Evolutionary conservation across 2,888 invertebrate species (phyloP).

Genomic region (Pseudococcus longispinus): DNA sequence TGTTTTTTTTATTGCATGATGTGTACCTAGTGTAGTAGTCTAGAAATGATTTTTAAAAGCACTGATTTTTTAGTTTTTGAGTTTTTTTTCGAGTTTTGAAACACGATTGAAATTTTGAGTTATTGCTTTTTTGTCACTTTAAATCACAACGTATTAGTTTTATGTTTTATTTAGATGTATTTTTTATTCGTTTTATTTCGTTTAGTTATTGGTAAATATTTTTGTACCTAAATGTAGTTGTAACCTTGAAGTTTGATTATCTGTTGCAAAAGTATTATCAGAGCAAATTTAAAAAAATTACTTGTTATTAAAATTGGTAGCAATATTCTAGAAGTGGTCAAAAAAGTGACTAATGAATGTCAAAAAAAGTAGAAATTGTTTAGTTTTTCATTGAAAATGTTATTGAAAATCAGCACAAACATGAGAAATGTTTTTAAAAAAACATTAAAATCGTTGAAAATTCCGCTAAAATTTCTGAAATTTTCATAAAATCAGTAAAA

Average conservation of each 20-base stretch:
- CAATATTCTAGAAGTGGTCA: too few relatives aligned
- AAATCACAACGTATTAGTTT: not conserved
- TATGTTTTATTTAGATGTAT: not conserved
- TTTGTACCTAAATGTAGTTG: not conserved
- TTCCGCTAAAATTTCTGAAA: too few relatives aligned
- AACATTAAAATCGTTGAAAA: too few relatives aligned
- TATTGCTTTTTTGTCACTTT: not conserved
- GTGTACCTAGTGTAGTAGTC: not conserved
- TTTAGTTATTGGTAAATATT: not conserved
- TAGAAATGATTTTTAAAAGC: not conserved
- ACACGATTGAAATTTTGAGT: conserved; percentile 23
- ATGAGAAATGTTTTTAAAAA: too few relatives aligned
- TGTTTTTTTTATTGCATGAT: conserved; percentile 16
- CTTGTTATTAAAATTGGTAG: too few relatives aligned
- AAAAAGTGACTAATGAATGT: too few relatives aligned
- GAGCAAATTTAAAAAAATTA: too few relatives aligned
- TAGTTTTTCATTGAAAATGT: too few relatives aligned
- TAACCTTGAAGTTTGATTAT: not conserved
- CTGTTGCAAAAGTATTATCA: too few relatives aligned
- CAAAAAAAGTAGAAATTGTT: too few relatives aligned
- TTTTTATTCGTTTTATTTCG: not conserved
- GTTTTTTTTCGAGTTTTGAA: not conserved
- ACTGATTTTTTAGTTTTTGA: not conserved
- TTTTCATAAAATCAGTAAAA: too few relatives aligned
- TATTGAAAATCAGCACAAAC: too few relatives aligned